Percentiles rank a stretch among this genome's conserved stretches.
These are phyloP conservation scores for Odobenus rosmarus DNA, from an alignment of 2,113 vertebrate species.

Conservation along the genomic window DNA sequence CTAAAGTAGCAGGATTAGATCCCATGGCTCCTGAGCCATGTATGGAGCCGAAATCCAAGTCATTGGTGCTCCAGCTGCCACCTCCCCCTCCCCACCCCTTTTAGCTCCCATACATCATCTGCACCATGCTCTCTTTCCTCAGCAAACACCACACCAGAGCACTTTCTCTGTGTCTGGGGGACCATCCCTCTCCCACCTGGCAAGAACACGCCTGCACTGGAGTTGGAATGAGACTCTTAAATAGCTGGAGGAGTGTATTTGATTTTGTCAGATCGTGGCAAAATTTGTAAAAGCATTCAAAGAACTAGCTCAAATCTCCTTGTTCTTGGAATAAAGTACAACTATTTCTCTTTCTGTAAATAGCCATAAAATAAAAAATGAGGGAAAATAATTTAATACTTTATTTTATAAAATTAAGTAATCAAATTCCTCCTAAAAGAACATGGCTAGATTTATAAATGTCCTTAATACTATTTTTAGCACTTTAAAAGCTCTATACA, in stretches of 20 bases:
- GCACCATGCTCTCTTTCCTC: background rate
- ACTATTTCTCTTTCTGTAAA: slow-evolving; percentile 58
- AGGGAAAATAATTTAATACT: slow-evolving; percentile 63
- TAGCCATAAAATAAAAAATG: slow-evolving; percentile 56
- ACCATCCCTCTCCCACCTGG: background rate
- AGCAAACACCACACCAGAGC: background rate
- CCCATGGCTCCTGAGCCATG: background rate
- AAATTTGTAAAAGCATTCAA: slow-evolving; percentile 39
- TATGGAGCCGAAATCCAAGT: background rate
- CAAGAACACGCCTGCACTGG: rapidly evolving
- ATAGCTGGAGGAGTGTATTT: background rate
- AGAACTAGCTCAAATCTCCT: background rate
- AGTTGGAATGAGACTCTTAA: background rate
- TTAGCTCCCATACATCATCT: no score
- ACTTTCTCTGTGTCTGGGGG: background rate
- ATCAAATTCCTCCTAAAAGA: slow-evolving; percentile 60
- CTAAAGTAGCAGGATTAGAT: background rate
- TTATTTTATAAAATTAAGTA: slow-evolving; percentile 72
- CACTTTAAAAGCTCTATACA: slow-evolving; percentile 55
- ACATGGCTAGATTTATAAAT: slow-evolving; percentile 50
- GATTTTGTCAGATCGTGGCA: background rate
- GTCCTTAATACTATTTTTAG: slow-evolving; percentile 71
- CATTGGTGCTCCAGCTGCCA: background rate
- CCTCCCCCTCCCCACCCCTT: no score
- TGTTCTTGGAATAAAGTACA: slow-evolving; percentile 42